Evolutionary conservation across 2,797 vertebrate species (phyloP), one percentile per base, ranked within the genome.

Genomic region (Platyrinchus mystaceus): DNA sequence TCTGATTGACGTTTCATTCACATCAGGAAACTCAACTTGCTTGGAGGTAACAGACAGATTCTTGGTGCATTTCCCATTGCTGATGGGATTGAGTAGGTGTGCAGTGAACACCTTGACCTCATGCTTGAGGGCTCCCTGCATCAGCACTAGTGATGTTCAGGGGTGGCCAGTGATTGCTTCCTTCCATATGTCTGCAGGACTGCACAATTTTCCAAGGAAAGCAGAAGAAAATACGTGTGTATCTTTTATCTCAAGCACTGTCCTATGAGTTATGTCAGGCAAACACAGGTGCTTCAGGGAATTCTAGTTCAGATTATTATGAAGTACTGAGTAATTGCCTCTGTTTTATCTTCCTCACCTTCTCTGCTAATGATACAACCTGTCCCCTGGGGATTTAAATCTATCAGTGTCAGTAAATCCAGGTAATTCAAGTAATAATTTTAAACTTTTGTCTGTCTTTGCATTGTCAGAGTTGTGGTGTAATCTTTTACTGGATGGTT

Each of bases 261-360:
- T 36, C 83, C 93, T 75, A 0, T 39, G 55, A 59, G 55, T 71
- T 60, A 21, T 59, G 30, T 76, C 87, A 93, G 87, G 83, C 79
- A 91, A 94, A 86, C 73, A 66, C 30, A 53, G 69, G 36, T 56
- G 50, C 90, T 92, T 91, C 71, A 73, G 92, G 71, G 64, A 92
- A 87, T 92, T 96, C 79, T 66, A 69, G 66, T 34, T 78, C 71
- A 75, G 37, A 58, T 88, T 92, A 67, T 71, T 89, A 46, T 19
- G 52, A 82, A 91, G 69, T 18, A 81, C 76, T 56, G 85, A 85
- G 60, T 94, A 93, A 91, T 90, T 95, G 80, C 63, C 47, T 93
- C 67, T 91, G 69, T 86, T 94, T 95, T 90, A 93, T 74, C 60
- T 95, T 95, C 80, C 37, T 94, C 37, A 69, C 84, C 85, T 93